Percentiles rank a stretch among this genome's conserved stretches.
Evolutionary conservation across 1,140 invertebrate species (phyloP).

Genomic region (Paraescarpia echinospica): DNA sequence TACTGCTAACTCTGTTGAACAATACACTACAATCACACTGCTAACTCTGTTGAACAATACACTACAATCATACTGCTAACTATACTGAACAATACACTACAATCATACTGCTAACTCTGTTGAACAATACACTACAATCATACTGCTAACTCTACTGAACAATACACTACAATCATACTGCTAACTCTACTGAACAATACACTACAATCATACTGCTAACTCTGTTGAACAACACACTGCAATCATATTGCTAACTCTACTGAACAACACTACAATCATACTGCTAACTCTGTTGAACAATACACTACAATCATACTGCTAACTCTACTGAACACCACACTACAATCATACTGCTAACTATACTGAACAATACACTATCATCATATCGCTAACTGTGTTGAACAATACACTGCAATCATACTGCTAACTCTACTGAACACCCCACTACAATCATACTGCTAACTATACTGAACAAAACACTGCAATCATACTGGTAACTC

Average conservation of each 20-base stretch:
- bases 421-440: too few species aligned
- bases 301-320: too few species aligned
- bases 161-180: too few species aligned
- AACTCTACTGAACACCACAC: neutral
- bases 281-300: too few species aligned
- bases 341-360: neutral
- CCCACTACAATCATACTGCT: too few species aligned
- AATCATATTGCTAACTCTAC: neutral
- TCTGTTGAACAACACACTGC: neutral
- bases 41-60: neutral
- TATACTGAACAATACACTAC: neutral
- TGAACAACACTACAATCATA: too few species aligned
- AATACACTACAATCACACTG: neutral
- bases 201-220: too few species aligned
- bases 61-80: too few species aligned
- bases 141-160: too few species aligned
- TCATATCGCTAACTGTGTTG: neutral
- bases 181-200: too few species aligned
- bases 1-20: neutral
- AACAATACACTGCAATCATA: too few species aligned
- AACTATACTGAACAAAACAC: neutral
- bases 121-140: neutral
- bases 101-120: neutral
- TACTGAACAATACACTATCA: neutral
- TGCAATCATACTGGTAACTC: neutral